Evolutionary conservation across 2,113 vertebrate genomes (phyloP).

Genomic region (Cyprinodon tularosa): DNA sequence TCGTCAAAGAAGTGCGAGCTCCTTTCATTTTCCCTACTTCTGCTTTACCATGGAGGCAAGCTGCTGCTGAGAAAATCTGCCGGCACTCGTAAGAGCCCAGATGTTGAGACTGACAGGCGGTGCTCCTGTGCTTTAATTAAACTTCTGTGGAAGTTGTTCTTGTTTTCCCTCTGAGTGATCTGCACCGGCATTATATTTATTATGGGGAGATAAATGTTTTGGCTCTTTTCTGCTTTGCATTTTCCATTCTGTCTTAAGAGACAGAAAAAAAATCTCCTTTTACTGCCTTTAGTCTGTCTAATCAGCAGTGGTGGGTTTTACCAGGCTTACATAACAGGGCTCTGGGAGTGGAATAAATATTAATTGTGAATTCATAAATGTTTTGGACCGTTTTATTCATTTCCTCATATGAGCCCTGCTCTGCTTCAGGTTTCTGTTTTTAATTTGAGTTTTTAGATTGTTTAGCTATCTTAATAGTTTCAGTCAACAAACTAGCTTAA

Average conservation of each 20-base stretch:
- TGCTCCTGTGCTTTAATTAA: constrained; percentile 70
- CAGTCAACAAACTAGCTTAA: not conserved
- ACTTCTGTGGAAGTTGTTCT: constrained; percentile 61
- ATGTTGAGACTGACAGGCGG: constrained; percentile 71
- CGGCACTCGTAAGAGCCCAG: constrained; percentile 54
- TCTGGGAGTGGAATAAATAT: constrained; percentile 36
- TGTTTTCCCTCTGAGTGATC: constrained; percentile 29
- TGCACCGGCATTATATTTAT: constrained; percentile 10
- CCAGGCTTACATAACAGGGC: constrained; percentile 48
- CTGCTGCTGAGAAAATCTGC: constrained; percentile 58
- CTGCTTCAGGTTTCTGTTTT: constrained; percentile 2
- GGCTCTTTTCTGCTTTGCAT: constrained; percentile 25
- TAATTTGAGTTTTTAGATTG: not conserved
- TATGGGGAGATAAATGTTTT: constrained; percentile 28
- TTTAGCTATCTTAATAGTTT: not conserved
- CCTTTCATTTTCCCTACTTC: constrained; percentile 39
- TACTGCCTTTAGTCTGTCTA: constrained; percentile 32
- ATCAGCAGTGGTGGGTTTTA: constrained; percentile 36
- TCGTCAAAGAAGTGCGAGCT: constrained; percentile 26
- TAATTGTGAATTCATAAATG: not conserved
- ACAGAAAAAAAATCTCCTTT: constrained; percentile 19
- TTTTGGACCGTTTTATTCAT: constrained; percentile 4
- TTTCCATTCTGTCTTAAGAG: constrained; percentile 15
- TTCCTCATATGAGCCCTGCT: constrained; percentile 2
- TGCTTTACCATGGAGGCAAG: constrained; percentile 44